Percentiles rank a stretch among this genome's conserved stretches.
Evolutionary conservation across 2,113 vertebrate species (phyloP).

Genomic region (Phodopus roborovskii): DNA sequence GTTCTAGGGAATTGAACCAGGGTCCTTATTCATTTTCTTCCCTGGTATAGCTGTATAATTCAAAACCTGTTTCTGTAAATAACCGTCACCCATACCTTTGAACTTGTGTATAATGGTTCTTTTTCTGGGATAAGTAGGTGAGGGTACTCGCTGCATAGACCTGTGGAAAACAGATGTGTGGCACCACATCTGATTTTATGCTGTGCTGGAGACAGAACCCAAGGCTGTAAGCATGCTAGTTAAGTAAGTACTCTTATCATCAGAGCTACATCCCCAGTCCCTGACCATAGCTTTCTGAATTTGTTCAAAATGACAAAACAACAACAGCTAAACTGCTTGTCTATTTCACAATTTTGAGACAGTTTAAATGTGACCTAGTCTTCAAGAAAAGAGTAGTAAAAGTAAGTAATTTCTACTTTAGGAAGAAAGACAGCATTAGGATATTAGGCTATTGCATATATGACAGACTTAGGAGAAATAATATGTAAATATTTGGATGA

Average conservation of each 20-base stretch:
- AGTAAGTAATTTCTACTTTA: conserved; percentile 58
- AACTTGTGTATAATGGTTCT: background rate
- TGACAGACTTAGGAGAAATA: conserved; percentile 45
- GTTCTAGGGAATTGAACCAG: background rate
- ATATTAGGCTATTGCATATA: background rate
- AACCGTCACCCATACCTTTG: background rate
- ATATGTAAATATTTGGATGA: conserved; percentile 28
- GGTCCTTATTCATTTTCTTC: background rate
- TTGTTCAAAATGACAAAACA: conserved; percentile 55
- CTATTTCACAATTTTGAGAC: conserved; percentile 37
- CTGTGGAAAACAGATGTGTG: background rate
- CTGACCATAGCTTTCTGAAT: background rate
- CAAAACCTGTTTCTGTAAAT: background rate
- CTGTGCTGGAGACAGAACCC: background rate
- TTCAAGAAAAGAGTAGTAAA: background rate
- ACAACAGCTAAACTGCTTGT: background rate
- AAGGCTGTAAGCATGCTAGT: background rate
- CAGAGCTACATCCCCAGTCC: background rate
- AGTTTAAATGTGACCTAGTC: conserved; percentile 24
- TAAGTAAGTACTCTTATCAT: background rate
- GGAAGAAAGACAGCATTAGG: conserved; percentile 35
- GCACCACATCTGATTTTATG: background rate
- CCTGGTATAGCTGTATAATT: background rate
- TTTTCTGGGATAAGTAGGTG: background rate
- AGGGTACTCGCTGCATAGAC: background rate